Evolutionary conservation across 2,113 vertebrate species (phyloP).

Genomic region (Saguinus imperator): DNA sequence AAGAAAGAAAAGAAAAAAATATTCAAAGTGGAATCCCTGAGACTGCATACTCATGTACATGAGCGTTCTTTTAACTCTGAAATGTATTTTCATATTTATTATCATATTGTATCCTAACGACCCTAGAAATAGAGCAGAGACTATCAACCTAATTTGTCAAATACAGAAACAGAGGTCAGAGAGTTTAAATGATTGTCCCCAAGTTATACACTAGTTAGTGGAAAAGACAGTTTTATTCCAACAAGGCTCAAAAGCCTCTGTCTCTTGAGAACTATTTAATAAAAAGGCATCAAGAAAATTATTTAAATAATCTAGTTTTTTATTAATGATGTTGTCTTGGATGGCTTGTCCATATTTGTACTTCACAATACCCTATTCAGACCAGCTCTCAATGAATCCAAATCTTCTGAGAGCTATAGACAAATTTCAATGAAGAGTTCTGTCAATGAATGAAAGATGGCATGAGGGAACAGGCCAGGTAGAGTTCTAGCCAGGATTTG

Average conservation of each 20-base stretch:
- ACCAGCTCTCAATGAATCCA: neutral
- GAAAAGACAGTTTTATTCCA: neutral
- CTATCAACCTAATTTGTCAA: neutral
- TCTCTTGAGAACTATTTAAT: conserved; percentile 17
- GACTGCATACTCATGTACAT: neutral
- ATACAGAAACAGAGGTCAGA: neutral
- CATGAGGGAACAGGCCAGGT: neutral
- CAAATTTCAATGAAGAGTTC: neutral
- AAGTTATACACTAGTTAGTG: neutral
- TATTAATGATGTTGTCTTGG: neutral
- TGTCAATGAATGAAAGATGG: neutral
- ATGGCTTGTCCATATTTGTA: conserved; percentile 13
- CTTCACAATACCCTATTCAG: neutral
- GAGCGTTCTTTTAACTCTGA: conserved; percentile 21
- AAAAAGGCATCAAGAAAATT: neutral
- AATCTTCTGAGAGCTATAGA: neutral
- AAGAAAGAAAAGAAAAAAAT: neutral
- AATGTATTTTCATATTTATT: neutral
- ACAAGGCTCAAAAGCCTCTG: neutral
- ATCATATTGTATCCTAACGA: neutral
- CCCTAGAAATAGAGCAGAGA: neutral
- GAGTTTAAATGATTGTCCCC: neutral
- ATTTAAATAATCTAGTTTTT: neutral
- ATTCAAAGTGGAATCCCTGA: neutral
- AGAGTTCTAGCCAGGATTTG: neutral